A percentile compares a stretch with the other conserved stretches of the same genome.
Conservation (phyloP, 2,113 vertebrate species). For the Romanogobio albipinnatus region DNA sequence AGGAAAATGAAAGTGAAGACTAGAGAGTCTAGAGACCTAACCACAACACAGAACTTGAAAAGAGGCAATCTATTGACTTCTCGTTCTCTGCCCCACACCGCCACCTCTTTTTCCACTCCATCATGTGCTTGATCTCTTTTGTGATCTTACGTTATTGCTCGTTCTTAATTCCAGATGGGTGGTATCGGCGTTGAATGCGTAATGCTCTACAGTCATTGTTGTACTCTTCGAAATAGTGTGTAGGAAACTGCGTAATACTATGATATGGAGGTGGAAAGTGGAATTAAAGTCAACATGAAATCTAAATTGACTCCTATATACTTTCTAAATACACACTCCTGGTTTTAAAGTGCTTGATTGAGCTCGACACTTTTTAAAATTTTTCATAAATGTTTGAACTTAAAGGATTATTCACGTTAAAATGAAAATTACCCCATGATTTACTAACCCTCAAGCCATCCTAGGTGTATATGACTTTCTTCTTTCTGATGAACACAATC, state of each 20-base stretch:
- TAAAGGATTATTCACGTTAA: too few species aligned
- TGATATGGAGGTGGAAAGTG: slow-evolving; percentile 9
- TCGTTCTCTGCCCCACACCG: slow-evolving; percentile 39
- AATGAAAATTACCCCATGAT: too few species aligned
- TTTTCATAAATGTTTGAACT: background rate
- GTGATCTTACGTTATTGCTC: slow-evolving; percentile 10
- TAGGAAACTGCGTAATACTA: slow-evolving; percentile 3
- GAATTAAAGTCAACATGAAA: slow-evolving; percentile 11
- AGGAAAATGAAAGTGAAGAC: slow-evolving; percentile 61
- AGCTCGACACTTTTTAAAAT: background rate
- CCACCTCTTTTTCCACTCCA: slow-evolving; percentile 45
- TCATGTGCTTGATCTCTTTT: slow-evolving; percentile 29
- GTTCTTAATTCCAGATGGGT: slow-evolving; percentile 25
- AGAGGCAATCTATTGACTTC: slow-evolving; percentile 51
- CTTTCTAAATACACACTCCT: background rate
- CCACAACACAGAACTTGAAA: slow-evolving; percentile 63
- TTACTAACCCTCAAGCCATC: too few species aligned
- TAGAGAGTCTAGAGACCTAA: slow-evolving; percentile 54
- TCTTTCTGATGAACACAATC: too few species aligned
- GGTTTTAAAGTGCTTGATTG: background rate
- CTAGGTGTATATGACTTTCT: too few species aligned
- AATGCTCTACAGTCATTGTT: background rate
- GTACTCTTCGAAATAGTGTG: background rate
- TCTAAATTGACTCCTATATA: background rate
- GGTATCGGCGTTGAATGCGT: background rate